Evolutionary conservation across 1,140 invertebrate genomes (phyloP), one percentile per base, ranked within the genome.

Genomic region (Diorhabda carinulata): DNA sequence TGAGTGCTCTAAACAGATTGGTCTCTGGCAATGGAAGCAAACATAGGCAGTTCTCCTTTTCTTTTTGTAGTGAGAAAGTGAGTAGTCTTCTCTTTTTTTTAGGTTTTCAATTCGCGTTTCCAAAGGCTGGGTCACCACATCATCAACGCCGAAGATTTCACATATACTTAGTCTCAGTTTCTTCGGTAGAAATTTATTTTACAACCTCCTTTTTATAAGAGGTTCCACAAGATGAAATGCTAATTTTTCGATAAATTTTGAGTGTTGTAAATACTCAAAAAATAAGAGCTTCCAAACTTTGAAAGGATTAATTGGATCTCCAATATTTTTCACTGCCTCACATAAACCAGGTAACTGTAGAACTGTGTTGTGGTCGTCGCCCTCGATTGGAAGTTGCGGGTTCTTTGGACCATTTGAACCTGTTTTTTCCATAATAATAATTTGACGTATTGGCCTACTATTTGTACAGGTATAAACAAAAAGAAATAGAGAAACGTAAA

Each of bases 61-160:
- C 43, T 47, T 63, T 42, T 63, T 63, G 43, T 63, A 63, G 43
- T 63, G 61, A 63, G 40, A 45, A 43, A 63, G 61, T 63, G 41
- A 63, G 61, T 43, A 63, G 43, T 63, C 2, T 63, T 63, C 10
- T 10, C 10, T 59, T 59, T 59, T 59, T 59, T 59, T 10, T 40
- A 59, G 40, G 5, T 8, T 59, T 43, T 62, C 61, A 43, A 63
- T 3, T 63, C 43, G 43, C 8, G 42, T 9, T 63, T 63, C 2
- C 25, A 44, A 4, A 8, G 43, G 61, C 5, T 63, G 25, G 0
- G 25, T n/a, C 7, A 40, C 43, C 43, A 63, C 61, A 9, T 63
- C 41, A 9, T 43, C 41, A 44, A 63, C 43, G 41, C 61, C 61
- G 7, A 63, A 63, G 61, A 63, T 63, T 63, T 63, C 61, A 63